Percentiles rank a stretch among this genome's conserved stretches.
These are phyloP conservation scores for Furcifer pardalis DNA, from an alignment of 2,797 vertebrate species.

Conservation along the genomic window DNA sequence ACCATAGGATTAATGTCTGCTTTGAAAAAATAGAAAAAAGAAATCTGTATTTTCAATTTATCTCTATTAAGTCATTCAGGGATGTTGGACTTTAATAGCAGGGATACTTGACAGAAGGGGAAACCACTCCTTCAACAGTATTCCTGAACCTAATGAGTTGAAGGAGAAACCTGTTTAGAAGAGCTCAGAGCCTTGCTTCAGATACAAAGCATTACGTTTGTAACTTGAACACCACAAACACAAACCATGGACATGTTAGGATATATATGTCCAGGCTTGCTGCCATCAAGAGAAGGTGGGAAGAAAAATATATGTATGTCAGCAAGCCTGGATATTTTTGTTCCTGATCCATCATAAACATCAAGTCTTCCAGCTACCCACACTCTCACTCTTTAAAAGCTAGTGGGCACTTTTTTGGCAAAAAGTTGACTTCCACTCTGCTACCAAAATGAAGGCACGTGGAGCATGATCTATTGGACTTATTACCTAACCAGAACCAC, in stretches of 20 bases:
- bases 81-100: conserved; percentile 41
- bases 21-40: conserved; percentile 41
- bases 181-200: background rate
- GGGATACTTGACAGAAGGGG: conserved; percentile 37
- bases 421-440: conserved; percentile 56
- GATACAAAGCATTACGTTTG: conserved; percentile 43
- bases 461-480: conserved; percentile 66
- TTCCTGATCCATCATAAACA: conserved; percentile 76
- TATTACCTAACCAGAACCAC: conserved; percentile 50
- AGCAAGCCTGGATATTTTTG: conserved; percentile 77
- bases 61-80: conserved; percentile 48
- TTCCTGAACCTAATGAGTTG: conserved; percentile 44
- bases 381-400: conserved; percentile 67
- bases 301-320: conserved; percentile 70
- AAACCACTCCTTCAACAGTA: conserved; percentile 45
- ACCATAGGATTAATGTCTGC: conserved; percentile 43
- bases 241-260: conserved; percentile 45
- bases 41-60: conserved; percentile 44
- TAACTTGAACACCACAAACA: conserved; percentile 42
- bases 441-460: conserved; percentile 46
- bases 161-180: conserved; percentile 33
- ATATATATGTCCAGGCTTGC: no score
- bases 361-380: conserved; percentile 70
- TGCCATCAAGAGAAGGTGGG: no score
- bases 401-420: conserved; percentile 72